Evolutionary conservation across 2,797 vertebrate species (phyloP), one percentile per base, ranked within the genome.

Genomic region (Halcyon chelicuti): DNA sequence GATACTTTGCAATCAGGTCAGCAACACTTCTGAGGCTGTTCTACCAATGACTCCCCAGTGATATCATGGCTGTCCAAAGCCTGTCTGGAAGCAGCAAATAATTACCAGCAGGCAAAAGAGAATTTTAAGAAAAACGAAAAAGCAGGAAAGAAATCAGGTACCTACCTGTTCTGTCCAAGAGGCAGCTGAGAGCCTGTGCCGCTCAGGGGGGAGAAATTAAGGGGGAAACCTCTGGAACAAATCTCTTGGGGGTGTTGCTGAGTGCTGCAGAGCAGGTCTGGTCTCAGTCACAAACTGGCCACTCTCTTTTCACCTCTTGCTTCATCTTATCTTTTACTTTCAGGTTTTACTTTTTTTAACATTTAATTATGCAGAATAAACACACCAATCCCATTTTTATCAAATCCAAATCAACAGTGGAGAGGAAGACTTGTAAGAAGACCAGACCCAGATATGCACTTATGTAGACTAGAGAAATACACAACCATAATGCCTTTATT

Each of bases 1-100:
- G 77, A 26, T 90, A 44, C 71, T 95, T 86, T 79, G 67, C 91
- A 96, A 85, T 94, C 91, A 92, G 79, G 83, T 95, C 88, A 95
- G 88, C 88, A 95, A 31, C 60, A 22, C 67, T 93, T 90, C 55
- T 74, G 57, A 87, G 83, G 86, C 74, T 88, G 63, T 35, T 93
- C 66, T 68, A 74, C 90, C 96, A 84, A 79, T 14, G 63, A 46
- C 60, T 96, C 67, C 85, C 80, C 80, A 33, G 70, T n/a, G 93
- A n/a, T 42, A 81, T 54, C 19, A 2, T 52, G 37, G 49, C 49
- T 93, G 94, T 92, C 86, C 79, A 96, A 96, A 93, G 49, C 49
- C 73, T 88, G 66, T 42, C 88, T 96, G 26, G 76, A 93, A 96
- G 78, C 46, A 94, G 44, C 67, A 85, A 94, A 85, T 92, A 92